Conservation (phyloP, 2,797 vertebrate species). For the Notamacropus eugenii region DNA sequence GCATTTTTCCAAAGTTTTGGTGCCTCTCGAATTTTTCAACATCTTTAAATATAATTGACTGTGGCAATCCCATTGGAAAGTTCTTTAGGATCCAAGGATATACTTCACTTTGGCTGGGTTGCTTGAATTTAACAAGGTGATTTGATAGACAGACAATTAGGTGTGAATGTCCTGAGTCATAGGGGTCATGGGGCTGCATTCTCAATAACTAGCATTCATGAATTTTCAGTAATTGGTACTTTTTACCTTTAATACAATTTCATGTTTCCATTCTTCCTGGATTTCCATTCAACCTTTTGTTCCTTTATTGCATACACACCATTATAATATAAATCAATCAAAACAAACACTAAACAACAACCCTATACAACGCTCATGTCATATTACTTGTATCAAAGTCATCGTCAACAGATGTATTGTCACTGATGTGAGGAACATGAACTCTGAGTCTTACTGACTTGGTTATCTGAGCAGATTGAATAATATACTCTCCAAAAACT, state of each 20-base stretch:
- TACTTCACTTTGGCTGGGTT: background rate
- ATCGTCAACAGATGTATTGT: background rate
- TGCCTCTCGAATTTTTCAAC: background rate
- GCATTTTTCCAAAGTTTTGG: background rate
- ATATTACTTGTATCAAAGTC: conserved; percentile 4
- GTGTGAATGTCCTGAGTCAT: background rate
- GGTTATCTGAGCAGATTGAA: background rate
- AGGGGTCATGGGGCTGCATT: background rate
- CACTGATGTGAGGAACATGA: background rate
- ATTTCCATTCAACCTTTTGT: conserved; percentile 30
- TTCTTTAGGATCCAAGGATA: background rate
- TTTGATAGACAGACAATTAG: background rate
- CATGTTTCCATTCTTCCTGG: conserved; percentile 19
- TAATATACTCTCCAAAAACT: background rate
- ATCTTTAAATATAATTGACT: background rate
- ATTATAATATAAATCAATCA: conserved; percentile 15
- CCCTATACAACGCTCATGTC: background rate
- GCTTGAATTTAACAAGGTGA: background rate
- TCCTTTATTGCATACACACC: background rate
- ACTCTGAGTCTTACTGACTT: background rate
- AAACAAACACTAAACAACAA: conserved; percentile 38
- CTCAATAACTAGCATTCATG: background rate
- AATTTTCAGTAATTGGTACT: background rate
- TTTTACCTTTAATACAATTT: background rate
- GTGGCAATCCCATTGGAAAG: background rate